Evolutionary conservation across 1,140 invertebrate genomes (phyloP).

Genomic region (Belonocnema kinseyi): DNA sequence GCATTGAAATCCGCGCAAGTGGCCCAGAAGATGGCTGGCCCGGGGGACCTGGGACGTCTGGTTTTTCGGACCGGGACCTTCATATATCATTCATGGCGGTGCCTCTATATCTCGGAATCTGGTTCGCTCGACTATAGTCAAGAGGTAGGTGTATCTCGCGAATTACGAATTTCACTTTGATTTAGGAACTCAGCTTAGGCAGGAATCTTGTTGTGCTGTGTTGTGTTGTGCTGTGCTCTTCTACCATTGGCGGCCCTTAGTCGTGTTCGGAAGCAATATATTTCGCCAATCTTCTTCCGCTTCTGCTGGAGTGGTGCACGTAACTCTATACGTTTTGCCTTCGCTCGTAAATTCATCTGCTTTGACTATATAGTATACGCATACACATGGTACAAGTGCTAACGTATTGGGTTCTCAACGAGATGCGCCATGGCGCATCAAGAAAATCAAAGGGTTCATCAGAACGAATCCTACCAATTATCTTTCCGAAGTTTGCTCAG

Average conservation of each 20-base stretch:
- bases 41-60: not conserved
- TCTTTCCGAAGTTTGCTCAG: not conserved
- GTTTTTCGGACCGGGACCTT: conserved; percentile 18
- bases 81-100: conserved; percentile 45
- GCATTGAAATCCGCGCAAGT: conserved; percentile 18
- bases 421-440: not conserved
- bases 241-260: conserved; percentile 21
- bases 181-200: conserved; percentile 39
- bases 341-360: conserved; percentile 52
- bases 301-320: conserved; percentile 51
- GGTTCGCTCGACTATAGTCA: not conserved
- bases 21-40: conserved; percentile 23
- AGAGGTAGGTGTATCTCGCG: not conserved
- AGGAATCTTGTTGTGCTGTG: not conserved
- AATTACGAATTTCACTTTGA: conserved; percentile 39
- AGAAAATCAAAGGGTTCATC: conserved; percentile 3
- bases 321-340: conserved; percentile 44
- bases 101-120: conserved; percentile 37
- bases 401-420: not conserved
- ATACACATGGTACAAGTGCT: not conserved
- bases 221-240: not conserved
- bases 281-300: conserved; percentile 53
- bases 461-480: conserved; percentile 11
- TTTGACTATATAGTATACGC: conserved; percentile 45
- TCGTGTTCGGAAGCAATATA: conserved; percentile 58